phyloP scores from a whole-genome alignment of 2,113 vertebrate species.

The Callithrix jacchus region DNA sequence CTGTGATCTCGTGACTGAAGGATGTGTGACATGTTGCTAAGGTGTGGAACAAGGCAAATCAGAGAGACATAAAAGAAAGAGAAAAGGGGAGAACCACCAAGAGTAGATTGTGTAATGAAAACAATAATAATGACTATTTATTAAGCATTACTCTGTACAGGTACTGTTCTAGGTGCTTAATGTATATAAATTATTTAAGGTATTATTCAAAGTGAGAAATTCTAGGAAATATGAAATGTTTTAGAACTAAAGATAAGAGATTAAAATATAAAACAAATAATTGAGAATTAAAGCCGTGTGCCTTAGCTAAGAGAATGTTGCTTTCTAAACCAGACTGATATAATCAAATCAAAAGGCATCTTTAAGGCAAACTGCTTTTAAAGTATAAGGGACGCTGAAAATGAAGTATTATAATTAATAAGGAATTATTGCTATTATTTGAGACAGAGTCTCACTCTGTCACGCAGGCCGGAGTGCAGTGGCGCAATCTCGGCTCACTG shows the following conservation, averaged over 20 bases:
- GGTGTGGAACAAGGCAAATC: not conserved
- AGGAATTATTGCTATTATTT: not conserved
- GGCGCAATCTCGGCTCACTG: no score
- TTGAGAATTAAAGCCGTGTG: not conserved
- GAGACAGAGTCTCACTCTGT: no score
- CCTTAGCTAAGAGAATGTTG: not conserved
- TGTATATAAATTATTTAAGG: not conserved
- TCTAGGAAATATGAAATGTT: not conserved
- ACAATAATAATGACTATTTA: not conserved
- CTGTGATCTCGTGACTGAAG: not conserved
- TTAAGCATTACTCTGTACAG: not conserved
- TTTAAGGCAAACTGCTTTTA: not conserved
- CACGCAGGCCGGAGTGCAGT: no score
- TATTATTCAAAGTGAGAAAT: not conserved
- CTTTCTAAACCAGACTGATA: not conserved
- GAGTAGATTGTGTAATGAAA: not conserved
- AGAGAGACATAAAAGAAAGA: not conserved
- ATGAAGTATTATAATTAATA: constrained; percentile 35
- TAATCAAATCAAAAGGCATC: not conserved
- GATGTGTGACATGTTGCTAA: not conserved
- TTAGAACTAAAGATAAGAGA: not conserved
- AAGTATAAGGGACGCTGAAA: not conserved
- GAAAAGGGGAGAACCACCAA: not conserved
- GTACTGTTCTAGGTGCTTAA: not conserved
- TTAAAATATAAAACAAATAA: not conserved